phyloP scores from a whole-genome alignment of 1,140 invertebrate genomes.

The Sminthurides bifidus region DNA sequence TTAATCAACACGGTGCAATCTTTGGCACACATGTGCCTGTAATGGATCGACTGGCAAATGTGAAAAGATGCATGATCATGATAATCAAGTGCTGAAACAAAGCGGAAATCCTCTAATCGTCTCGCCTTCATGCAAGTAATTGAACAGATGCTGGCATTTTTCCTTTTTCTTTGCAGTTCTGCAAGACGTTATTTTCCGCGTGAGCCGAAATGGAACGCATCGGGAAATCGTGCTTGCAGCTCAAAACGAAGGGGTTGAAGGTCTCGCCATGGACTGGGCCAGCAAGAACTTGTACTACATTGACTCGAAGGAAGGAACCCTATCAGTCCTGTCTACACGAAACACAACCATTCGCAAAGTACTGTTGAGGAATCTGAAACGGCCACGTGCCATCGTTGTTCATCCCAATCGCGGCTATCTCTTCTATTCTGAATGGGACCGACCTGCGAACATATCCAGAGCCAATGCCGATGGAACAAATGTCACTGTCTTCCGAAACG shows the following conservation, averaged over 20 bases:
- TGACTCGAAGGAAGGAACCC: conserved; percentile 85
- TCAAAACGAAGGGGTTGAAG: conserved; percentile 95
- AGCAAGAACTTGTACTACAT: conserved; percentile 93
- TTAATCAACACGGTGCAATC: no score
- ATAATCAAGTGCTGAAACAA: no score
- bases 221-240: conserved; percentile 85
- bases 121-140: no score
- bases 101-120: no score
- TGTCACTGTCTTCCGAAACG: conserved; percentile 75
- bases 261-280: conserved; percentile 91
- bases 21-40: no score
- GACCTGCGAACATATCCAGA: conserved; percentile 87
- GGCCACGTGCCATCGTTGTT: conserved; percentile 87
- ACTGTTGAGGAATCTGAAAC: conserved; percentile 72
- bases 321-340: conserved; percentile 81
- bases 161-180: conserved; percentile 46
- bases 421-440: conserved; percentile 83
- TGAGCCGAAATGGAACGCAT: conserved; percentile 73
- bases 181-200: conserved; percentile 90
- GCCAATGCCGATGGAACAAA: conserved; percentile 78
- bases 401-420: conserved; percentile 78
- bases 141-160: not conserved
- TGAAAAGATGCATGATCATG: no score
- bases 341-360: conserved; percentile 74
- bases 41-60: no score